Percentiles rank a stretch among this genome's conserved stretches.
phyloP scores from a whole-genome alignment of 2,113 vertebrate genomes.

The Megaptera novaeangliae region DNA sequence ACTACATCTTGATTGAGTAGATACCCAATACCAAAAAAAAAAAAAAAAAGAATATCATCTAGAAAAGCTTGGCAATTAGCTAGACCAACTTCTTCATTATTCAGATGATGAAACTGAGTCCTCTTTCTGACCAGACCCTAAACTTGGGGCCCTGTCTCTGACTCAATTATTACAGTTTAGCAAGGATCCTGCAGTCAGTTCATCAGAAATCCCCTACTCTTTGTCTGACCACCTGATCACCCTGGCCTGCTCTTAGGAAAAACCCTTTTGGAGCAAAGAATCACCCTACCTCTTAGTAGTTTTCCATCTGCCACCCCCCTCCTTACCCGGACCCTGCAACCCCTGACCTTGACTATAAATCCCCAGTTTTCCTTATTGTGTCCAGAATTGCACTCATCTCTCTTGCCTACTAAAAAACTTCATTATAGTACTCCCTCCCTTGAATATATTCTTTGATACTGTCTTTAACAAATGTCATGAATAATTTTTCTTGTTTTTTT shows the following conservation, averaged over 20 bases:
- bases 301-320: background rate
- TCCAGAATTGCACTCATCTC: background rate
- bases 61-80: background rate
- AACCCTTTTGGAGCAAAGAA: background rate
- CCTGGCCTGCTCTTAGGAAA: background rate
- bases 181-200: background rate
- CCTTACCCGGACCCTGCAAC: accelerated
- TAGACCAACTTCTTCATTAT: background rate
- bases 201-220: background rate
- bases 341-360: background rate
- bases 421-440: background rate
- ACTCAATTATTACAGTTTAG: background rate
- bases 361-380: background rate
- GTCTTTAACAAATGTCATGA: background rate
- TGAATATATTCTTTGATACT: background rate
- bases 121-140: background rate
- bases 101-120: background rate
- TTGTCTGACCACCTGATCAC: background rate
- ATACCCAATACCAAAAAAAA: background rate
- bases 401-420: background rate
- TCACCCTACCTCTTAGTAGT: background rate
- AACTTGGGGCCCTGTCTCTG: background rate
- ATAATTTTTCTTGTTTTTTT: background rate
- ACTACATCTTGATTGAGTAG: background rate
- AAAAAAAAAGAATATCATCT: background rate